These are phyloP conservation scores for Callimico goeldii DNA, from an alignment of 2,797 vertebrate species.

Conservation along the genomic window DNA sequence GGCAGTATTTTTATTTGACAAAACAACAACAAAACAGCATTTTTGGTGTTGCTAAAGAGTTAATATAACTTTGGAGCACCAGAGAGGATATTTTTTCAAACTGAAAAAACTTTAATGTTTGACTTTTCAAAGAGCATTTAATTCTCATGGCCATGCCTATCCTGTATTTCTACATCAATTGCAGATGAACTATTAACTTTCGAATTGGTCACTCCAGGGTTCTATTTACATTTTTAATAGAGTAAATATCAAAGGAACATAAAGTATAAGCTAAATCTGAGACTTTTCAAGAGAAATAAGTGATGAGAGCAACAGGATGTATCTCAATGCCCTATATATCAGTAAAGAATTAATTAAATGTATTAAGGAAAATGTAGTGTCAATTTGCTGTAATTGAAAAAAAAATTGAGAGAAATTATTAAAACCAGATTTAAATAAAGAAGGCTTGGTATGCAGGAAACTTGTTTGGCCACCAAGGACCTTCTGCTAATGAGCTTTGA, in stretches of 20 bases:
- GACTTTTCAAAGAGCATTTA: constrained; percentile 51
- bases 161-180: constrained; percentile 50
- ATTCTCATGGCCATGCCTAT: constrained; percentile 1
- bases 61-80: neutral
- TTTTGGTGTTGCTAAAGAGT: neutral
- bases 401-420: constrained; percentile 64
- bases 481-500: constrained; percentile 61
- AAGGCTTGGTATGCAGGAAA: constrained; percentile 42
- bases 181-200: constrained; percentile 65
- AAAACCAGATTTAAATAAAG: constrained; percentile 54
- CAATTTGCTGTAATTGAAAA: constrained; percentile 74
- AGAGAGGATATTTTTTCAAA: constrained; percentile 28
- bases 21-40: neutral
- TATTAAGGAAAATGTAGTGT: constrained; percentile 68
- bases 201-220: constrained; percentile 49
- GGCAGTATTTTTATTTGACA: neutral
- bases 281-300: constrained; percentile 55
- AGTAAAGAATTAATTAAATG: constrained; percentile 76
- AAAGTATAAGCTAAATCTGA: constrained; percentile 52
- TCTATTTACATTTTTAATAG: constrained; percentile 75
- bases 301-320: constrained; percentile 48
- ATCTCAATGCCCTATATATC: constrained; percentile 58
- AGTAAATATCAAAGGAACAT: constrained; percentile 56
- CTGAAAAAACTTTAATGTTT: neutral
- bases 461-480: constrained; percentile 41